Evolutionary conservation across 2,888 invertebrate genomes (phyloP), one percentile per base, ranked within the genome.

Genomic region (Graphium colonna): DNA sequence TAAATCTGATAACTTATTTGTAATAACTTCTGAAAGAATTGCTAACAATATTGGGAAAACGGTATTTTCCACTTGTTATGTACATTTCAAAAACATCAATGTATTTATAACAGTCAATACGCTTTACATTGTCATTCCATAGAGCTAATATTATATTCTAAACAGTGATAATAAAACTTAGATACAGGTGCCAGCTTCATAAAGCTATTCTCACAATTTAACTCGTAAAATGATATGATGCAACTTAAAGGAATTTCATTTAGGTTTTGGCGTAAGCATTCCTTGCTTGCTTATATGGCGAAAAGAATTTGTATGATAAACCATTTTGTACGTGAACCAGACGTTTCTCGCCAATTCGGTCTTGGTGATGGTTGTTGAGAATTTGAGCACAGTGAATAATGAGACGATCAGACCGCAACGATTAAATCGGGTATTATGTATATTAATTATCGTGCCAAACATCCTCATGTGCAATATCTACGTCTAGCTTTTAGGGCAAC

Each of bases 231-330:
- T 42, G 9, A 43, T 26, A 48, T 41, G 47, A 52, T 48, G 38
- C 47, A 52, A 26, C 47, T 47, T 17, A 47, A 15, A 42, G 52
- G 52, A 52, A 52, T 52, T 52, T 52, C 42, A 52, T 52, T 52
- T 48, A 52, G 47, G 47, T 43, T 47, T 48, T 40, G 47, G 21
- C 38, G 42, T 47, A 43, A 47, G 47, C 47, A 48, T 33, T 40
- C 41, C 39, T 15, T 21, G 38, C 36, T 8, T 10, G 15, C 42
- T 31, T 43, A 38, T 42, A 43, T 43, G 47, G 36, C 33, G 46
- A 31, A 13, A 16, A 16, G 51, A 51, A 51, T 51, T 44, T 44
- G 39, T 16, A 18, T 44, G 9, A 39, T 44, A 51, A 16, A 44
- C 36, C 28, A 9, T 51, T 28, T 17, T 21, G 26, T 16, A 51